Base-by-base conservation (phyloP, 2,797 vertebrate species). In the Synanceia verrucosa region DNA sequence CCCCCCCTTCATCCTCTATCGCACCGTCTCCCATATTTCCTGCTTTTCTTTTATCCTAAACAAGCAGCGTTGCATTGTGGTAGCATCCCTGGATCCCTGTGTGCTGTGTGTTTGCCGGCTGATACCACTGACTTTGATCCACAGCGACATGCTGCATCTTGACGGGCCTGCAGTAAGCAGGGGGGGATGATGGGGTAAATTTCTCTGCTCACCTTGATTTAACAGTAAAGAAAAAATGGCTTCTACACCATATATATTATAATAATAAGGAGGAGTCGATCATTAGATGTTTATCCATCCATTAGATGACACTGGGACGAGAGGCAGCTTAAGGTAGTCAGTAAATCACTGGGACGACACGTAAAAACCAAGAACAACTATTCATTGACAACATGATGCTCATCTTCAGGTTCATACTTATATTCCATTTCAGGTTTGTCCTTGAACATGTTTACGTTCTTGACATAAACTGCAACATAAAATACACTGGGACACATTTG, bases 111-210 rank as follows among this genome's bases (percentile, higher is more conserved):
- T 75, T 76, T 61, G 73, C 76, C 6, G 67, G 76, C 69, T 86
- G 82, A 81, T 81, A 70, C 64, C 46, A 14, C n/a, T n/a, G n/a
- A n/a, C n/a, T n/a, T 68, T 89, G 75, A 90, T 86, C 67, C 78
- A 63, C 74, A 64, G 58, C 76, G 86, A 86, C 86, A 62, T 58
- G 82, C 83, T 78, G 71, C 39, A 81, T 86, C 70, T 63, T 80
- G 73, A 79, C 80, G 78, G 74, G 62, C 36, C 57, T 81, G 79
- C 82, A 73, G 79, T 76, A 79, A 82, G 81, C 73, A 80, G 43
- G 61, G 62, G n/a, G 23, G 12, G 26, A 50, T 48, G 70, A 50
- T 48, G 70, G 14, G 28, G 43, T 16, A 67, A 18, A 66, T 50
- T 71, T 21, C 4, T 51, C 39, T 26, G 2, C 44, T 63, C 48